Evolutionary conservation across 2,888 invertebrate species (phyloP), one percentile per base, ranked within the genome.

Genomic region (Ephialtes manifestator): DNA sequence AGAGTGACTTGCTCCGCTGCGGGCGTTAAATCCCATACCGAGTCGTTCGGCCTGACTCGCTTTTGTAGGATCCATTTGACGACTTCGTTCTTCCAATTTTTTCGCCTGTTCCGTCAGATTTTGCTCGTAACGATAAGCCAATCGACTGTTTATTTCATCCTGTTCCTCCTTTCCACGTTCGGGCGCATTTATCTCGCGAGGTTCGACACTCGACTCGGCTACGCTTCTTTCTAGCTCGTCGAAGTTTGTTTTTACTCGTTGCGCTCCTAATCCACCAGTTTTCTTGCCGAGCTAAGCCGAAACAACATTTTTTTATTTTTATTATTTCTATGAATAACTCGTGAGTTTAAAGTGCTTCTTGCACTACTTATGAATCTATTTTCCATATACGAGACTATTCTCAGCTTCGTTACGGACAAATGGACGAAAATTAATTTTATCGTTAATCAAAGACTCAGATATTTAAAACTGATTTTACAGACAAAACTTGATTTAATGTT

Each of bases 161-260:
- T 96, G 96, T 91, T 98, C 97, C 91, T 97, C 96, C 92, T 96
- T 96, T 51, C 94, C 94, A 65, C 95, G 95, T 70, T 94, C 89
- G 5, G 93, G 93, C 0, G 91, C 92, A n/a, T 55, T 71, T 60
- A 94, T 92, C 11, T 92, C 90, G 80, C 95, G 95, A 83, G 94
- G 94, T 39, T 93, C 92, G n/a, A 94, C 93, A 51, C 94, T 93
- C 2, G 97, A 96, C 94, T 97, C 95, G 90, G 97, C 97, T 7
- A 99, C 99, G 91, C 98, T 97, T 87, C 97, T 96, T 94, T 99
- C 99, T 85, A 99, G 96, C 92, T 99, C 99, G 20, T 97, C 98
- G 94, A 99, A 99, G 94, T 99, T 98, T 4, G 98, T 96, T 91
- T 97, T 97, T 35, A 99, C 98, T 94, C 98, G 98, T 72, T 98